phyloP scores from a whole-genome alignment of 2,113 vertebrate species.

The Gallinago undulata region DNA sequence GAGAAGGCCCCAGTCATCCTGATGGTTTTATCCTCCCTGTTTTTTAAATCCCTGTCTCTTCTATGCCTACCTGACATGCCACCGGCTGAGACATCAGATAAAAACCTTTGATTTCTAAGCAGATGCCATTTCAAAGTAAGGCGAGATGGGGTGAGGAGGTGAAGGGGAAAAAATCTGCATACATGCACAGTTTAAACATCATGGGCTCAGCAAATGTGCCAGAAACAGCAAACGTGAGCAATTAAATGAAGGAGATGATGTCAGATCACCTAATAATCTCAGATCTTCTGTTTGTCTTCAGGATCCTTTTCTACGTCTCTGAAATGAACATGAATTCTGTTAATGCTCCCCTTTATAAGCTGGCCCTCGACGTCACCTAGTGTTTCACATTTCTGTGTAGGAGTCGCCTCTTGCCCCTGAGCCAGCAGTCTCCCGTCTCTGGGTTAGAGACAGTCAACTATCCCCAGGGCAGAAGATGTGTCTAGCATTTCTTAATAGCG shows the following conservation, averaged over 20 bases:
- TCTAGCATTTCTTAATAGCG: background rate
- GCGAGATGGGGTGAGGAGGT: background rate
- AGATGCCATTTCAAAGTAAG: background rate
- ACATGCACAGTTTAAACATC: background rate
- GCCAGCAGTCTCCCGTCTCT: background rate
- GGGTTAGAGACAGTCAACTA: background rate
- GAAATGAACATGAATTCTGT: background rate
- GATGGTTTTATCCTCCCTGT: background rate
- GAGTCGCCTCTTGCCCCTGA: background rate
- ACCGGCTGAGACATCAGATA: background rate
- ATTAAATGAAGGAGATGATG: background rate
- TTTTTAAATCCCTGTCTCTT: background rate
- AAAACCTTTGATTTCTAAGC: slow-evolving; percentile 23
- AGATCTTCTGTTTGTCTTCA: background rate
- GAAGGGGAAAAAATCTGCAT: background rate
- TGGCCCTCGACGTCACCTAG: background rate
- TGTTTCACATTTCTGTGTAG: background rate
- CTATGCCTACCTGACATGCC: background rate
- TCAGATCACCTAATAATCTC: background rate
- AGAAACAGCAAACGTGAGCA: background rate
- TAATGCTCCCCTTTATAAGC: background rate
- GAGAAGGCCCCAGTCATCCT: background rate
- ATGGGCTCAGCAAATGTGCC: background rate
- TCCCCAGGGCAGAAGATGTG: background rate
- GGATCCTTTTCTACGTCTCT: background rate